A percentile compares a stretch with the other conserved stretches of the same genome.
Evolutionary conservation across 2,797 vertebrate genomes (phyloP).

Genomic region (Dromococcyx pavoninus): DNA sequence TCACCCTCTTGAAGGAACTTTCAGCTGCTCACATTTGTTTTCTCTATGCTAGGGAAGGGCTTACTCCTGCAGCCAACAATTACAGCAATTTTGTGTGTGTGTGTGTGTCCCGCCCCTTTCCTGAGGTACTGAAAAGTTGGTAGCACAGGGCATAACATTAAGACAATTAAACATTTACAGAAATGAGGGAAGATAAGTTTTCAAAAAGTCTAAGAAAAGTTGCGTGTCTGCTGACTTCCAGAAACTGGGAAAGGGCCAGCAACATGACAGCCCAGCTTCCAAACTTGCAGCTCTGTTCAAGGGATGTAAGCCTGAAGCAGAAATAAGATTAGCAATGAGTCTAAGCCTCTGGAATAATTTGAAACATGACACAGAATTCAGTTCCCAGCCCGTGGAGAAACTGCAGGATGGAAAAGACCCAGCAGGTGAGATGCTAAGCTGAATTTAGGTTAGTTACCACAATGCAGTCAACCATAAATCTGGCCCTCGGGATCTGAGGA

Average conservation of each 20-base stretch:
- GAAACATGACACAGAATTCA: neutral
- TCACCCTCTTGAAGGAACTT: neutral
- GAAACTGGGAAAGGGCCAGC: neutral
- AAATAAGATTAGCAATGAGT: neutral
- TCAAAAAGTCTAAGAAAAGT: neutral
- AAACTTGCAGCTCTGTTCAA: neutral
- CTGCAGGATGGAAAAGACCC: neutral
- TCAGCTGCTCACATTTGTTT: neutral
- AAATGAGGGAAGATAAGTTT: neutral
- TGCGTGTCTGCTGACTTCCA: neutral
- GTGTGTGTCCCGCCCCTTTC: neutral
- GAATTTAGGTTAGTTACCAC: neutral
- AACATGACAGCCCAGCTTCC: neutral
- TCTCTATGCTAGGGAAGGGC: neutral
- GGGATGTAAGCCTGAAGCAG: neutral
- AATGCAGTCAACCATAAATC: neutral
- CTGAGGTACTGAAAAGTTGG: neutral
- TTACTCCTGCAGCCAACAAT: neutral
- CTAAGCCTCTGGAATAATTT: neutral
- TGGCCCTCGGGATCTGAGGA: neutral
- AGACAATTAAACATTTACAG: neutral
- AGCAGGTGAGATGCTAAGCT: accelerated
- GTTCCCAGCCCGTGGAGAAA: neutral
- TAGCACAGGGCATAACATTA: neutral
- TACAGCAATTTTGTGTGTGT: neutral